Conservation (phyloP, 2,113 vertebrate genomes). For the Oxyruncus cristatus region DNA sequence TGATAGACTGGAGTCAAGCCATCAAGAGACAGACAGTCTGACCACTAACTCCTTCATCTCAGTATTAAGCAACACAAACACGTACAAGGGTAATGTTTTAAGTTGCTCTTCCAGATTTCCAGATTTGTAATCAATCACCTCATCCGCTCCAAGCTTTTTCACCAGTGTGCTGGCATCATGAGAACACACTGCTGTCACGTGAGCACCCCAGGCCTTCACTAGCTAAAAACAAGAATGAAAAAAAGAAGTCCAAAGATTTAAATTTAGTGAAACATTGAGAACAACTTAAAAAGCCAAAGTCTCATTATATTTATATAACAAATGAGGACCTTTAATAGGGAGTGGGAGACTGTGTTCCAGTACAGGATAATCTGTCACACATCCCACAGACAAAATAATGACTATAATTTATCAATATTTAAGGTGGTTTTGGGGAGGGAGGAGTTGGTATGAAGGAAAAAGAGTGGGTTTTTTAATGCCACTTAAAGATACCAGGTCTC, state of each 20-base stretch:
- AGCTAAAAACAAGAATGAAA: constrained; percentile 71
- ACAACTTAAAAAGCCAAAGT: neutral
- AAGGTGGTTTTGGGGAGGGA: neutral
- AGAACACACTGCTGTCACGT: constrained; percentile 94
- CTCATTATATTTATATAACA: neutral
- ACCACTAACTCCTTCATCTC: neutral
- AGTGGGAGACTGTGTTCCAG: neutral
- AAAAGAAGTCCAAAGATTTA: neutral
- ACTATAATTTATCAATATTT: neutral
- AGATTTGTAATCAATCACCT: constrained; percentile 86
- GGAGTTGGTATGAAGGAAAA: neutral
- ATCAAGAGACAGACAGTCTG: neutral
- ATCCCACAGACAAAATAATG: neutral
- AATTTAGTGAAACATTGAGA: neutral
- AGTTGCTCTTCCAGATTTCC: constrained; percentile 79
- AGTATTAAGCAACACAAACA: neutral
- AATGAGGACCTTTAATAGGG: neutral
- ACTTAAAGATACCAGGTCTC: neutral
- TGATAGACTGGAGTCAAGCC: neutral
- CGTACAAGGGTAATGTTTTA: constrained; percentile 80
- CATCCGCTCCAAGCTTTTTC: constrained; percentile 85
- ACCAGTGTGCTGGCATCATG: constrained; percentile 83
- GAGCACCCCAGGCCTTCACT: constrained; percentile 90
- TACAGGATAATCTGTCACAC: neutral
- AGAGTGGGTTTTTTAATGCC: neutral